Base-by-base conservation (phyloP, 1,140 invertebrate species). In the Sycobia sp. region DNA sequence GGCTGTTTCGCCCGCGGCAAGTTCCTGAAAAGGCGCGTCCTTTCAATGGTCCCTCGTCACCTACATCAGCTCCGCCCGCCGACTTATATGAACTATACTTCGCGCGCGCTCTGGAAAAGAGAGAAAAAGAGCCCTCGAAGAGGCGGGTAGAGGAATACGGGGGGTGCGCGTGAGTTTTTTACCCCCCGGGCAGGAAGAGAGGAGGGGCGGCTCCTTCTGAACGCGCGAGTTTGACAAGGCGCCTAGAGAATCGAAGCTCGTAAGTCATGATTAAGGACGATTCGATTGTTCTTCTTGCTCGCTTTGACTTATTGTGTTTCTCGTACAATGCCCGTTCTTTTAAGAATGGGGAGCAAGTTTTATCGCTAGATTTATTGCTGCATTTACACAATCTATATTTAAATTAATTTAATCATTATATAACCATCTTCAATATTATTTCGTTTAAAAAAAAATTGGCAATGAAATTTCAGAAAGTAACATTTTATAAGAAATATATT, bases 211-310 rank as follows among this genome's bases (percentile, higher is more conserved):
- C 20, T 57, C 25, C 34, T 27, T 34, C n/a, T n/a, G n/a, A n/a
- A 51, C 18, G 34, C 32, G 23, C 23, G 32, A 57, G 41, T 34
- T 46, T 29, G 53, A 55, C 38, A 44, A 44, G 53, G 23, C n/a
- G 27, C 16, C 23, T 16, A 2, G 25, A 44, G 36, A 49, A 2
- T n/a, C 32, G 8, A 38, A 3, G 13, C 32, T 39, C 59, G 27
- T 62, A 57, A 65, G 38, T 54, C 62, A 53, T 36, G 47, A 59
- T 65, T 65, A 54, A 65, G 53, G 62, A 54, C 41, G 20, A 44
- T 65, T 59, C 55, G 62, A 65, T 65, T 65, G 47, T 53, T 38
- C 43, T 7, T 2, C 10, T 3, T 5, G 10, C 41, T n/a, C 11
- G 13, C 5, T 53, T 16, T 39, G 41, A 58, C 39, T 59, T 59